Conservation (phyloP, 2,888 invertebrate species). For the Aspidiotus rigidus region DNA sequence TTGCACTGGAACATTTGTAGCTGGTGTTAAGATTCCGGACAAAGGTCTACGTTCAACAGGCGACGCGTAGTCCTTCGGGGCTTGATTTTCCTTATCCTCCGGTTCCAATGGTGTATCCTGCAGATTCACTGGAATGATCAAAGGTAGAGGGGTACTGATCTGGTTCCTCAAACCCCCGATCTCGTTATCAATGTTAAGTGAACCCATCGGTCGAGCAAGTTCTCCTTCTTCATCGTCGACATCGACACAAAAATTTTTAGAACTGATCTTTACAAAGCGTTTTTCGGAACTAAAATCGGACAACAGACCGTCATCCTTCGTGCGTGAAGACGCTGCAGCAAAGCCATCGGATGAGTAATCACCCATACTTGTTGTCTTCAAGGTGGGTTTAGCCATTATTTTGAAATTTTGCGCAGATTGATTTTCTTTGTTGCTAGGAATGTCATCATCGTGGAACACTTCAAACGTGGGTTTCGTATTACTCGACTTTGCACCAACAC, state of each 20-base stretch:
- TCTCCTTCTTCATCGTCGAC: conserved; percentile 8
- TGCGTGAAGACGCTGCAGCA: no score
- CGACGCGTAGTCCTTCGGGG: conserved; percentile 19
- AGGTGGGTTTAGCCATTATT: no score
- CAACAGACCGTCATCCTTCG: no score
- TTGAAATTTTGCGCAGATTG: no score
- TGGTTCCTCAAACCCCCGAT: neutral
- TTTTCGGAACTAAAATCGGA: neutral
- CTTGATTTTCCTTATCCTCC: conserved; percentile 22
- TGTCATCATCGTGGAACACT: no score
- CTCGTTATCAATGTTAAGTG: neutral
- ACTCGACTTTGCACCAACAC: neutral
- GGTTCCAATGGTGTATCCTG: conserved; percentile 24
- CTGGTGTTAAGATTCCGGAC: conserved; percentile 19
- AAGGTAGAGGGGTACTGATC: conserved; percentile 9
- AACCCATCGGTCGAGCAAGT: conserved; percentile 2
- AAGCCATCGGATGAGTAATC: no score
- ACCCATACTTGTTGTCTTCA: no score
- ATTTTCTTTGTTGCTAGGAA: no score
- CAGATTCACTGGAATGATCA: conserved; percentile 25
- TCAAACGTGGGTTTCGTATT: no score
- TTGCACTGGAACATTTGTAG: conserved; percentile 10
- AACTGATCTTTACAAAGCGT: neutral
- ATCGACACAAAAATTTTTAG: no score
- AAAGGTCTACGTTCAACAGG: conserved; percentile 21